Percentiles rank a stretch among this genome's conserved stretches.
These are phyloP conservation scores for Polyergus mexicanus DNA, from an alignment of 1,140 invertebrate genomes.

Conservation along the genomic window DNA sequence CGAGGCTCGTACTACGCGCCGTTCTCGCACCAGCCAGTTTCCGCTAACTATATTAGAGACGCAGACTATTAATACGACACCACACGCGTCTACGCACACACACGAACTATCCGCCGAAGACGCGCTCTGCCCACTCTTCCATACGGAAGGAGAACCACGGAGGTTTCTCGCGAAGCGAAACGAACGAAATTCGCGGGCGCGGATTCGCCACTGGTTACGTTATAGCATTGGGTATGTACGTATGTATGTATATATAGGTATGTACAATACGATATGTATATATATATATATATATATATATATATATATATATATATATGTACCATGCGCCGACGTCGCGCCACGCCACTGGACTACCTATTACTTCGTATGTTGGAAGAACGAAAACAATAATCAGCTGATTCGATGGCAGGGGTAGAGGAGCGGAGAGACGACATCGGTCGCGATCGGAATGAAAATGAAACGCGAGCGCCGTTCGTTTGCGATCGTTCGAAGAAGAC, in stretches of 20 bases:
- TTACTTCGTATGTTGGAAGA: constrained; percentile 60
- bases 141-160: not conserved
- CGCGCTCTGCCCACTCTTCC: not conserved
- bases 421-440: constrained; percentile 29
- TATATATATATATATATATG: not conserved
- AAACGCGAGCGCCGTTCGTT: not conserved
- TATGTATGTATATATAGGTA: not conserved
- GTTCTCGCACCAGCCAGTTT: too few species aligned
- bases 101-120: not conserved
- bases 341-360: constrained; percentile 27
- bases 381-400: constrained; percentile 84
- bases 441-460: not conserved
- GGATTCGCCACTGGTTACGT: not conserved
- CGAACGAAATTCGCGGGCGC: constrained; percentile 21
- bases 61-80: not conserved
- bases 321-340: constrained; percentile 1
- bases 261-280: too few species aligned
- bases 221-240: not conserved
- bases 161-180: not conserved
- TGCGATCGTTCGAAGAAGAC: not conserved
- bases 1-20: not conserved
- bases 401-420: constrained; percentile 66
- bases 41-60: too few species aligned
- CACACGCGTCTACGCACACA: not conserved
- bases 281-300: not conserved